Percentiles rank a stretch among this genome's conserved stretches.
These are phyloP conservation scores for Lophochroa leadbeateri DNA, from an alignment of 2,113 vertebrate genomes.

Conservation along the genomic window DNA sequence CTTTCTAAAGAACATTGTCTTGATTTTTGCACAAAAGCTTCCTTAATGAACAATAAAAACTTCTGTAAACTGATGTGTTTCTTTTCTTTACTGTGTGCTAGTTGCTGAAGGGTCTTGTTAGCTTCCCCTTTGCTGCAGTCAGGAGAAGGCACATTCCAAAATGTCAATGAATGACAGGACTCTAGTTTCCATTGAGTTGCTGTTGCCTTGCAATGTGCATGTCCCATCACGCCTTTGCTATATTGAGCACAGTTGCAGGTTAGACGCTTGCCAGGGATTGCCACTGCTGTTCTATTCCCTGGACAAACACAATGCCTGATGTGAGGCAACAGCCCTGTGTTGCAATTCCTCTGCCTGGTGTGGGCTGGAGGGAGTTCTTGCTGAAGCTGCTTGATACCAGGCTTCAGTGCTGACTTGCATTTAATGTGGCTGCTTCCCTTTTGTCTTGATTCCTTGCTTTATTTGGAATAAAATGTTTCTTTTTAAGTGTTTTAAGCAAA, in stretches of 20 bases:
- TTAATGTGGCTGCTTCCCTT: fast-evolving
- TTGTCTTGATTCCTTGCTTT: background rate
- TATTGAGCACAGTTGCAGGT: background rate
- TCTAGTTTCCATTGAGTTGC: background rate
- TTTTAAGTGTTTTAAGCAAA: background rate
- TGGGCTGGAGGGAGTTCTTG: background rate
- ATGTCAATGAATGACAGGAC: background rate
- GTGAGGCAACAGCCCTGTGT: slow-evolving; percentile 2
- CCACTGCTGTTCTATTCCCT: background rate
- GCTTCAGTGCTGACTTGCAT: background rate
- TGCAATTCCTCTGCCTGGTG: background rate
- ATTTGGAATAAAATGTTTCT: background rate
- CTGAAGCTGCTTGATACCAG: background rate
- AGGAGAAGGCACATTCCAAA: background rate
- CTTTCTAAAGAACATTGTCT: slow-evolving; percentile 55
- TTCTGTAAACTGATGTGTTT: background rate
- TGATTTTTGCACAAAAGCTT: slow-evolving; percentile 64
- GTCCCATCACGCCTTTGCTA: background rate
- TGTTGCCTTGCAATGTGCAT: fast-evolving
- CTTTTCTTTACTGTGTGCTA: background rate
- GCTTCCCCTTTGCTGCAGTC: background rate
- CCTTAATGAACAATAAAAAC: slow-evolving; percentile 70
- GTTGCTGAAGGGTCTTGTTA: fast-evolving
- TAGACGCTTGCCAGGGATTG: background rate
- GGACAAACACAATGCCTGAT: background rate